Conservation (phyloP, 1,140 invertebrate genomes). For the Brachionus asplanchnoidis region DNA sequence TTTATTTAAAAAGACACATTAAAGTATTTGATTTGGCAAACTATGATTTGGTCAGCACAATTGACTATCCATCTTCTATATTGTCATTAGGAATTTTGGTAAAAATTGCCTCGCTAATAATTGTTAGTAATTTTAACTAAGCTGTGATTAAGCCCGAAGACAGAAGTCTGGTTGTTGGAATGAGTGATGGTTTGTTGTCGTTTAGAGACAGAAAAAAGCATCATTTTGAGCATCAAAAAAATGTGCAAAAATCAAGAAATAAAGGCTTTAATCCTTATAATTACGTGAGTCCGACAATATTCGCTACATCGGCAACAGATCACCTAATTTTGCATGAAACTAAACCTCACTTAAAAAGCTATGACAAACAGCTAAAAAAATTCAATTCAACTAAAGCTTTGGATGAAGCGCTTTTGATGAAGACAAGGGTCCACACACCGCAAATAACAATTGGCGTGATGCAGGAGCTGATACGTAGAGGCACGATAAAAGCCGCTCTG, state of each 20-base stretch:
- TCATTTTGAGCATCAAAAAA: constrained; percentile 43
- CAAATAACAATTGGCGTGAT: constrained; percentile 72
- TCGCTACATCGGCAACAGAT: constrained; percentile 43
- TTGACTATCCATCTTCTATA: constrained; percentile 83
- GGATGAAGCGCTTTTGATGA: constrained; percentile 61
- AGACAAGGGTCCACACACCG: constrained; percentile 62
- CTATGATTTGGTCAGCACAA: constrained; percentile 78
- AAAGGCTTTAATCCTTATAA: constrained; percentile 38
- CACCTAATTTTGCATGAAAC: constrained; percentile 48
- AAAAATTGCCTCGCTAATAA: constrained; percentile 51
- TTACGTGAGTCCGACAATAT: constrained; percentile 9
- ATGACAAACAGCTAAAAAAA: constrained; percentile 70
- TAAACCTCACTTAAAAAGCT: constrained; percentile 49
- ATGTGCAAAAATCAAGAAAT: background rate
- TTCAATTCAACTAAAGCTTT: constrained; percentile 78
- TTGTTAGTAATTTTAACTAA: no score
- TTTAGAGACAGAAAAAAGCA: constrained; percentile 68
- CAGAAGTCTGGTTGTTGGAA: constrained; percentile 77
- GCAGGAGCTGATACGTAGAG: constrained; percentile 66
- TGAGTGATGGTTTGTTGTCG: constrained; percentile 84
- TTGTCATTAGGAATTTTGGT: constrained; percentile 75
- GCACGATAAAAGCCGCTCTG: constrained; percentile 62
- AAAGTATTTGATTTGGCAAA: constrained; percentile 82
- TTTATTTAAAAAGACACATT: constrained; percentile 64
- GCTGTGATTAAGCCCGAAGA: constrained; percentile 64